Evolutionary conservation across 2,113 vertebrate genomes (phyloP).

Genomic region (Trochalopteron elliotii): DNA sequence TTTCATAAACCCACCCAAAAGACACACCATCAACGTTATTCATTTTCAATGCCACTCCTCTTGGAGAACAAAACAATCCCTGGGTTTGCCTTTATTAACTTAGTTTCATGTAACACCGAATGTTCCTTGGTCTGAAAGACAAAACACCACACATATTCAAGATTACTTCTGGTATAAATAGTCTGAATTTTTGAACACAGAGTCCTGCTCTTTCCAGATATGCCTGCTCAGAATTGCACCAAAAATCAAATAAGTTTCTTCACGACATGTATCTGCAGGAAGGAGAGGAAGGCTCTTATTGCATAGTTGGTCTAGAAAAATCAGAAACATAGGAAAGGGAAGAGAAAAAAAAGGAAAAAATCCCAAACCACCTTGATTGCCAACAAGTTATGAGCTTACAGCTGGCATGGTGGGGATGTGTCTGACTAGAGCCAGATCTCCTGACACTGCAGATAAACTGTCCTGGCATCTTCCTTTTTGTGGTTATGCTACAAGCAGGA

Average conservation of each 20-base stretch:
- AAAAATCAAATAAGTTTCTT: not conserved
- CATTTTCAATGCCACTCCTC: not conserved
- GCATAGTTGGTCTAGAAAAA: not conserved
- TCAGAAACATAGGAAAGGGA: not conserved
- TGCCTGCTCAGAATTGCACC: not conserved
- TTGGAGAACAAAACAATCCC: not conserved
- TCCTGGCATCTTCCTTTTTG: not conserved
- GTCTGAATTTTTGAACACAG: not conserved
- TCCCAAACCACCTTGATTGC: not conserved
- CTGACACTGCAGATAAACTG: not conserved
- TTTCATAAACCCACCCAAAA: not conserved
- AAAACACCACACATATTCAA: not conserved
- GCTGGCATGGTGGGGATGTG: not conserved
- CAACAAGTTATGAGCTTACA: not conserved
- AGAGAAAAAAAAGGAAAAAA: not conserved
- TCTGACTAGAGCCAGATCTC: not conserved
- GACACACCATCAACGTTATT: not conserved
- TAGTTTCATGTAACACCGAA: not conserved
- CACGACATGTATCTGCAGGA: not conserved
- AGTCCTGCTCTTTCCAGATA: not conserved
- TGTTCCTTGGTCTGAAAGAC: not conserved
- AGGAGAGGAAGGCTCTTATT: not conserved
- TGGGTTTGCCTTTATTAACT: not conserved
- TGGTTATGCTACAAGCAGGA: not conserved
- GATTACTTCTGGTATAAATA: not conserved